These are phyloP conservation scores for Pelecanus crispus DNA, from an alignment of 2,113 vertebrate species.

Conservation along the genomic window DNA sequence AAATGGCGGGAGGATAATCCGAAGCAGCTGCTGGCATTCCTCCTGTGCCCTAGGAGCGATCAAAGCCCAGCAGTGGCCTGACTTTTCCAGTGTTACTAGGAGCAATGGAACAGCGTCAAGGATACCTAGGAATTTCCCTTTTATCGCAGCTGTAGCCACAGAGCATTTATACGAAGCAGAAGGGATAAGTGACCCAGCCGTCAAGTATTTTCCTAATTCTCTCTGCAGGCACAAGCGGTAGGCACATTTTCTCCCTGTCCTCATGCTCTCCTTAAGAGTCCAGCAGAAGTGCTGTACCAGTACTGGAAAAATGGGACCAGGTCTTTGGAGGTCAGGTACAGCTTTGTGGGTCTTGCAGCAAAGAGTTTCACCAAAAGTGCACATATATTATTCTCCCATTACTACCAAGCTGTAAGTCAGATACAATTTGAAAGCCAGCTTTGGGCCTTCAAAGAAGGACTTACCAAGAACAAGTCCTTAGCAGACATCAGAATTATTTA, in stretches of 20 bases:
- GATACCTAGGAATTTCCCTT: conserved; percentile 24
- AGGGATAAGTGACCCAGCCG: neutral
- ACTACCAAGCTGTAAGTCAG: neutral
- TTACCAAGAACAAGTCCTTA: neutral
- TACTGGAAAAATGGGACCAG: neutral
- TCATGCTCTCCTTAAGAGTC: neutral
- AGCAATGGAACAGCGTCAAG: neutral
- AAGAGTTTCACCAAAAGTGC: neutral
- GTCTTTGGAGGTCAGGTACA: neutral
- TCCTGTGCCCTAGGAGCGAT: neutral
- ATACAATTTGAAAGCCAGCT: neutral
- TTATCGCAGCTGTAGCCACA: neutral
- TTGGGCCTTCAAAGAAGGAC: neutral
- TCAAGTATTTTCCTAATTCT: conserved; percentile 25
- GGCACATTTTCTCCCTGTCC: neutral
- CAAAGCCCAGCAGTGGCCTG: neutral
- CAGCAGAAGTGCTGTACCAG: neutral
- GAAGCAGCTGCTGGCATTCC: neutral
- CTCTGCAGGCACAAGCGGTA: neutral
- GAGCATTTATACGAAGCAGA: neutral
- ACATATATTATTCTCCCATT: neutral
- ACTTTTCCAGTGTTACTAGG: neutral
- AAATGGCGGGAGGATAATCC: neutral
- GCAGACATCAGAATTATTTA: neutral
- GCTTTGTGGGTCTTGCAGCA: neutral